Conservation (phyloP, 2,113 vertebrate species). For the Pangasianodon hypophthalmus region DNA sequence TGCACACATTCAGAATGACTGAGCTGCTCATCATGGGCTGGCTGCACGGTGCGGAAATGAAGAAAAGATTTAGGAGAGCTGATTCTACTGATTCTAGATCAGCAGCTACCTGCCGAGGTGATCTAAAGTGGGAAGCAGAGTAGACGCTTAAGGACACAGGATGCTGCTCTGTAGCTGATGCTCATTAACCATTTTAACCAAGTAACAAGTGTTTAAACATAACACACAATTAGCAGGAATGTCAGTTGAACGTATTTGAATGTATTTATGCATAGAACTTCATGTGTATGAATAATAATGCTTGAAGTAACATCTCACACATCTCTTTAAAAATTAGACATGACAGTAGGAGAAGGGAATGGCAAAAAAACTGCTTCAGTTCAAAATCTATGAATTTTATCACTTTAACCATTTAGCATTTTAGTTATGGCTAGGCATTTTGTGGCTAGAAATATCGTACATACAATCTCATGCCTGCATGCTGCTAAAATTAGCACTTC, state of each 20-base stretch:
- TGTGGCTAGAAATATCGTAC: not conserved
- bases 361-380: not conserved
- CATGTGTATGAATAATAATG: not conserved
- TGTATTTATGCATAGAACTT: not conserved
- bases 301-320: not conserved
- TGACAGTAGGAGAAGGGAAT: not conserved
- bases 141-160: not conserved
- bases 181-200: not conserved
- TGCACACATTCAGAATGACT: slow-evolving; percentile 41
- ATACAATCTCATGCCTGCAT: not conserved
- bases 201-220: not conserved
- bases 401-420: not conserved
- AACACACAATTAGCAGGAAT: not conserved
- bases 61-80: slow-evolving; percentile 30
- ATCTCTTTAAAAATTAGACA: not conserved
- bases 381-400: not conserved
- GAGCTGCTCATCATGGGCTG: slow-evolving; percentile 43
- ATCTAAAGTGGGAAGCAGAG: not conserved
- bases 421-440: not conserved
- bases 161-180: not conserved
- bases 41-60: slow-evolving; percentile 15
- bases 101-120: not conserved
- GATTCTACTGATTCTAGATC: slow-evolving; percentile 30
- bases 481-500: not conserved
- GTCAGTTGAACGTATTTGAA: not conserved